Percentiles rank a stretch among this genome's conserved stretches.
These are phyloP conservation scores for Dorcus hopei DNA, from an alignment of 2,888 invertebrate genomes.

Conservation along the genomic window DNA sequence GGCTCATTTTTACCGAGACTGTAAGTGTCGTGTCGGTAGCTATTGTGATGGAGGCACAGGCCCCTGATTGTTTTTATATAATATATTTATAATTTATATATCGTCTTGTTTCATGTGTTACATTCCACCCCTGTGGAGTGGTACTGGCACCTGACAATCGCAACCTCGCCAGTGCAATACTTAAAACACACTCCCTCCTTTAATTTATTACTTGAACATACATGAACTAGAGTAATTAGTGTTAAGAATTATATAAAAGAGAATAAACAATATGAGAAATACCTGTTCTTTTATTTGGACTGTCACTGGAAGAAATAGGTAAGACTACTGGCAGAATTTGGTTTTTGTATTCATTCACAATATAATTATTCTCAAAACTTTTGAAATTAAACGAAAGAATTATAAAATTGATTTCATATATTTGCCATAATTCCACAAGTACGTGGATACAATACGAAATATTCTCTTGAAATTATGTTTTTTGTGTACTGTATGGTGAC, in stretches of 20 bases:
- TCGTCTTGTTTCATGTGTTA: conserved; percentile 42
- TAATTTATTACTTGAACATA: conserved; percentile 33
- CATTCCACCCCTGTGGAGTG: conserved; percentile 43
- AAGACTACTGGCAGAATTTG: too few relatives aligned
- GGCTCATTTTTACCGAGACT: conserved; percentile 44
- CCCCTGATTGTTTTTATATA: conserved; percentile 46
- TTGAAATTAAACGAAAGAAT: too few relatives aligned
- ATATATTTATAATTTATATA: conserved; percentile 50
- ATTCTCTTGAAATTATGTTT: too few relatives aligned
- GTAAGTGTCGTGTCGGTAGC: conserved; percentile 47
- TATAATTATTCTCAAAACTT: too few relatives aligned
- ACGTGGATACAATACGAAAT: too few relatives aligned
- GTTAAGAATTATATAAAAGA: conserved; percentile 36
- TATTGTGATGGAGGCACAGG: conserved; percentile 46
- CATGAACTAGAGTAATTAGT: conserved; percentile 28
- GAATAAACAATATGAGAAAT: conserved; percentile 24
- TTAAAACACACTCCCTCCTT: conserved; percentile 40
- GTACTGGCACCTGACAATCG: conserved; percentile 47
- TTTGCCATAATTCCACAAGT: too few relatives aligned
- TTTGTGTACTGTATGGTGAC: too few relatives aligned
- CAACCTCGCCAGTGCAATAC: conserved; percentile 49
- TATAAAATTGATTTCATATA: too few relatives aligned
- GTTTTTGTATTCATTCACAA: too few relatives aligned
- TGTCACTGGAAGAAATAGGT: too few relatives aligned
- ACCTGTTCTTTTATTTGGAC: not conserved